Evolutionary conservation across 2,113 vertebrate species (phyloP).

Genomic region (Psittacula cyanocephala): DNA sequence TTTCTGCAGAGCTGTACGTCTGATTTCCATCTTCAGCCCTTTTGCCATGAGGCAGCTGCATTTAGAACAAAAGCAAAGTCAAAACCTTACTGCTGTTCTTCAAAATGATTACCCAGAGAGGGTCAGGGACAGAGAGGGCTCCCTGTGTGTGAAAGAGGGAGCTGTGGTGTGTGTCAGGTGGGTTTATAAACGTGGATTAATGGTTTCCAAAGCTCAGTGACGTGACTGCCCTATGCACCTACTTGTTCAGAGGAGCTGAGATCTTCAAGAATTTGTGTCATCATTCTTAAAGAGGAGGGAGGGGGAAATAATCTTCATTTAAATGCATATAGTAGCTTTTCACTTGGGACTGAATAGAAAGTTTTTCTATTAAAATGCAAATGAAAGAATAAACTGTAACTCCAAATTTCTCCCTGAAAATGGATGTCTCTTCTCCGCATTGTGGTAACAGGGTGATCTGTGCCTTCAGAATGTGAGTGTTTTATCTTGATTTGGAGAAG

Average conservation of each 20-base stretch:
- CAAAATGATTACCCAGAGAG: neutral
- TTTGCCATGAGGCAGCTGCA: neutral
- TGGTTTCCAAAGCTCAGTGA: conserved; percentile 43
- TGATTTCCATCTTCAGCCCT: neutral
- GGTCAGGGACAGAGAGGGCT: neutral
- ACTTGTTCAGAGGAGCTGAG: neutral
- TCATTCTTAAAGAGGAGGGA: conserved; percentile 64
- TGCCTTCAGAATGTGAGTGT: neutral
- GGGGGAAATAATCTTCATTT: conserved; percentile 71
- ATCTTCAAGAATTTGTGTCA: conserved; percentile 50
- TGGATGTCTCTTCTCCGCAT: conserved; percentile 34
- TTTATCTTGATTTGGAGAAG: conserved; percentile 48
- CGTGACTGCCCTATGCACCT: neutral
- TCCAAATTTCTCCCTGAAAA: conserved; percentile 71
- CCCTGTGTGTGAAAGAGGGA: neutral
- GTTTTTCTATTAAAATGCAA: conserved; percentile 89
- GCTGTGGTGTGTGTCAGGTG: neutral
- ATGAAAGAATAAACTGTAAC: conserved; percentile 79
- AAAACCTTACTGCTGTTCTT: neutral
- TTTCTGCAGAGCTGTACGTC: neutral
- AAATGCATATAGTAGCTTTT: conserved; percentile 82
- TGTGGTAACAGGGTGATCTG: conserved; percentile 36
- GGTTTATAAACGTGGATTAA: conserved; percentile 35
- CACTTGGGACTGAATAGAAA: conserved; percentile 77
- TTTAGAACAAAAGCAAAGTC: neutral